Base-by-base conservation (phyloP, 2,113 vertebrate genomes). In the Xenus cinereus region DNA sequence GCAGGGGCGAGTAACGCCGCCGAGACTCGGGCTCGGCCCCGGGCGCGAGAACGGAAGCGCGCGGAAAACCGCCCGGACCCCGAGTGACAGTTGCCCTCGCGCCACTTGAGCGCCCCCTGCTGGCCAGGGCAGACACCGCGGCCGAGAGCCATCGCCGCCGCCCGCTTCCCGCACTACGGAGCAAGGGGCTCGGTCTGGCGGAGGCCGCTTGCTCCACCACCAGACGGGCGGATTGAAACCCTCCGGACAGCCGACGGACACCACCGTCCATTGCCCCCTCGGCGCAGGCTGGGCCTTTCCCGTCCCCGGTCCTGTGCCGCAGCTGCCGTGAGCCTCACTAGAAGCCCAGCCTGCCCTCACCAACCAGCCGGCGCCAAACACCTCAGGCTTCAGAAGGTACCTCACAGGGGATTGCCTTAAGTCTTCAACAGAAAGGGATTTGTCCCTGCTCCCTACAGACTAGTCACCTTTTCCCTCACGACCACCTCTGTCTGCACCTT, bases 281-380 rank as follows among this genome's bases (percentile, higher is more conserved):
- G 18, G 2, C 32, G 24, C 32, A 6, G 27, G 17, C 15, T 5
- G 3, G 48, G 37, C 39, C 60, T 41, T 20, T 7, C 37, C 37
- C 33, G n/a, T 59, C 66, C 60, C 45, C 37, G 24, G 9, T 9
- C 32, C 50, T 6, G 10, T 6, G 33, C 35, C 27, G 3, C 54
- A 30, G 33, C 21, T 7, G 43, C 8, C 3, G 0, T 0, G 7
- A 27, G 0, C 10, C 28, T 2, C 72, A 0, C 0, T 1, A 60
- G 37, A 51, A 30, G 9, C 22, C 66, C 1, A 41, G 12, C 28
- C 66, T 0, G 12, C 0, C 11, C 26, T 5, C 4, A 37, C 30
- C 33, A 28, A 7, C 7, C 5, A 2, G 2, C 32, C 3, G 3
- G 27, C 8, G 26, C 63, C 48, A 12, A 72, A 4, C 22, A 8